phyloP scores from a whole-genome alignment of 2,113 vertebrate species.

The Callospermophilus lateralis region DNA sequence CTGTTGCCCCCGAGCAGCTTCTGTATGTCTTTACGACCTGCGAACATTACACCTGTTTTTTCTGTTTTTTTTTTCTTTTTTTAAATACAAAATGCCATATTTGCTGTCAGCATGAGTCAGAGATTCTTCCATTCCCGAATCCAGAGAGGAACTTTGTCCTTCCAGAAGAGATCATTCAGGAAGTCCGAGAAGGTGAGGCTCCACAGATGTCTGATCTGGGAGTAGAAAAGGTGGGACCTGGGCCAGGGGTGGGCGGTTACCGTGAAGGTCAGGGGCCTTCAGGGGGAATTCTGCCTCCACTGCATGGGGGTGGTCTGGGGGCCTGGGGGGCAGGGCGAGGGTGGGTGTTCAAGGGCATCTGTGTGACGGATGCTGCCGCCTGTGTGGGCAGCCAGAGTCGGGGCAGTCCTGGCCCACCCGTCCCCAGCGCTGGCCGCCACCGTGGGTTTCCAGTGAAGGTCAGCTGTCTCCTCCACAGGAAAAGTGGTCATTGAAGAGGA shows the following conservation, averaged over 20 bases:
- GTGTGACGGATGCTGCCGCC: conserved; percentile 19
- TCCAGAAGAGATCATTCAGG: conserved; percentile 98
- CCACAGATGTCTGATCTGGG: not conserved
- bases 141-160: conserved; percentile 97
- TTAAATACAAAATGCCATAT: not conserved
- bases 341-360: not conserved
- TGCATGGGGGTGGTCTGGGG: not conserved
- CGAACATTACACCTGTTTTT: not conserved
- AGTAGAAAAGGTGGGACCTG: not conserved
- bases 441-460: not conserved
- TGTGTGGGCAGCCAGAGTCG: conserved; percentile 53
- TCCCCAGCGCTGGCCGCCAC: conserved; percentile 36
- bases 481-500: conserved; percentile 96
- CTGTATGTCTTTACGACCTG: not conserved
- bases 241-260: not conserved
- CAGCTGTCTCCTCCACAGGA: conserved; percentile 88
- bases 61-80: not conserved
- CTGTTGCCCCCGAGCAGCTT: not conserved
- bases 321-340: not conserved
- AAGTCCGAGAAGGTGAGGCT: conserved; percentile 96
- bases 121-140: conserved; percentile 98
- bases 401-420: conserved; percentile 56
- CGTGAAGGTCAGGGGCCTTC: not conserved
- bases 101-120: conserved; percentile 94
- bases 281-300: not conserved